phyloP scores from a whole-genome alignment of 2,888 invertebrate species.

The Tyria jacobaeae region DNA sequence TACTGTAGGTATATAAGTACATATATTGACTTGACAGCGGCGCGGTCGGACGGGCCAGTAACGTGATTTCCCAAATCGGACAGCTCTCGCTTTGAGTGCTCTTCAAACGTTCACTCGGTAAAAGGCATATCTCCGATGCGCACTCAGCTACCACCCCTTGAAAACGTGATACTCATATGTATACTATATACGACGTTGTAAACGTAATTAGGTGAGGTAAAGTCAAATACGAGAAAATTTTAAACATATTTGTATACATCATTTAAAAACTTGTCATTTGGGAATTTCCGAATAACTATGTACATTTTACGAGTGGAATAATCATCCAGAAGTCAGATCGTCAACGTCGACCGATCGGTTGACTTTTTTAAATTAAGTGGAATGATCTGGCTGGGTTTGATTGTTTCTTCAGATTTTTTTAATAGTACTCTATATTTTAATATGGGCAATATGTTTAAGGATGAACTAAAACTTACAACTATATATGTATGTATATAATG shows the following conservation, averaged over 20 bases:
- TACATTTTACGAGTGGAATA: too few relatives aligned
- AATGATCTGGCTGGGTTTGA: too few relatives aligned
- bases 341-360: too few relatives aligned
- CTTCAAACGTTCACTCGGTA: constrained; percentile 68
- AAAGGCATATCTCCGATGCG: constrained; percentile 68
- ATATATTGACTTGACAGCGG: constrained; percentile 48
- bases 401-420: too few relatives aligned
- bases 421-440: too few relatives aligned
- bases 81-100: constrained; percentile 77
- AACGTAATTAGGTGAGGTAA: constrained; percentile 28
- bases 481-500: too few relatives aligned
- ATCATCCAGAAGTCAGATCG: too few relatives aligned
- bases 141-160: constrained; percentile 60
- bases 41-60: constrained; percentile 55
- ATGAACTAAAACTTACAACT: too few relatives aligned
- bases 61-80: constrained; percentile 83
- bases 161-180: constrained; percentile 59
- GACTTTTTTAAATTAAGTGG: too few relatives aligned
- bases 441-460: too few relatives aligned
- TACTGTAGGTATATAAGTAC: constrained; percentile 16
- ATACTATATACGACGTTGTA: constrained; percentile 22
- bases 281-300: background rate
- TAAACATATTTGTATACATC: background rate
- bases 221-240: background rate
- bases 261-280: background rate